Evolutionary conservation across 2,113 vertebrate genomes (phyloP).

Genomic region (Phyllostomus hastatus): DNA sequence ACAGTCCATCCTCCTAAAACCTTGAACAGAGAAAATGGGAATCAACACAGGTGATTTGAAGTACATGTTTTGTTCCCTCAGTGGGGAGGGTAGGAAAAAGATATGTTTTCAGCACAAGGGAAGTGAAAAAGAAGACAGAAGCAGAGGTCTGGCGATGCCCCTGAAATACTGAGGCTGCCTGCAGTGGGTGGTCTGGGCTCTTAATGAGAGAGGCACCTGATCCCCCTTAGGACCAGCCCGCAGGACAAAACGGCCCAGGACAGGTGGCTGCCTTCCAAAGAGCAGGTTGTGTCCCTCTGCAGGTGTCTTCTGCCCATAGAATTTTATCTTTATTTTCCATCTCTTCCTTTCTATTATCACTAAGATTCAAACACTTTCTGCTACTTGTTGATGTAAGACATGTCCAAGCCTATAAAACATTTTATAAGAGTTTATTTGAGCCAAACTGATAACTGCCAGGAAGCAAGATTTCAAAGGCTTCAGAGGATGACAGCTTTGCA

Average conservation of each 20-base stretch:
- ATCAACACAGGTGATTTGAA: background rate
- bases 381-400: background rate
- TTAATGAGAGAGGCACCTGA: background rate
- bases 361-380: background rate
- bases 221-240: background rate
- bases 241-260: accelerated
- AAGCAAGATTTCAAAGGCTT: background rate
- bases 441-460: background rate
- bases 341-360: background rate
- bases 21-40: background rate
- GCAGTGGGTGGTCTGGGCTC: accelerated
- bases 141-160: background rate
- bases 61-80: background rate
- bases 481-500: background rate
- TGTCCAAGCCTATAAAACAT: background rate
- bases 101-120: accelerated
- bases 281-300: background rate
- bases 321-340: background rate
- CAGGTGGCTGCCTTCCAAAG: too few species aligned
- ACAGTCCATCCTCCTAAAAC: background rate
- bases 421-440: background rate
- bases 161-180: too few species aligned
- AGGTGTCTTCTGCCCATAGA: background rate
- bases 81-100: background rate
- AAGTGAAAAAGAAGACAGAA: background rate